A percentile compares a stretch with the other conserved stretches of the same genome.
Conservation (phyloP, 37 sponge, comb jelly and placozoan species). For the Eunapius fragilis region DNA sequence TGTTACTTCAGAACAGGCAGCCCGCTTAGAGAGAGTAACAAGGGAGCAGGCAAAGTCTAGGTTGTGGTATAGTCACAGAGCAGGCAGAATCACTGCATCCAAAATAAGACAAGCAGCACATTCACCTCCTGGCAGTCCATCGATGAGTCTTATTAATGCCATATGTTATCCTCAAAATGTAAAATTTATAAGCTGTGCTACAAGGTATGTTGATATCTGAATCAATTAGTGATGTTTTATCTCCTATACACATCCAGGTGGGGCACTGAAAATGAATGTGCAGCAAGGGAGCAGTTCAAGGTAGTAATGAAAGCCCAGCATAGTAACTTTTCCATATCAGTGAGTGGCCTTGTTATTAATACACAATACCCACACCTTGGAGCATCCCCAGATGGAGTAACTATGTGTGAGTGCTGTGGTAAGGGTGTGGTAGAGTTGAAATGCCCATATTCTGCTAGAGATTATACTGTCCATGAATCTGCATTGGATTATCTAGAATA, state of each 20-base stretch:
- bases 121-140: constrained; percentile 36
- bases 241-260: background rate
- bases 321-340: background rate
- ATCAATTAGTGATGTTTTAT: too few species aligned
- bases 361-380: constrained; percentile 18
- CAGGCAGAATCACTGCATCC: constrained; percentile 62
- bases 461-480: background rate
- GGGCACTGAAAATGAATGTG: background rate
- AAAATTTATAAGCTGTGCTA: constrained; percentile 14
- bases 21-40: background rate
- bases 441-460: background rate
- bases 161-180: constrained; percentile 44
- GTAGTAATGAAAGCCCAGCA: background rate
- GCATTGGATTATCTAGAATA: background rate
- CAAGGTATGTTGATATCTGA: constrained; percentile 15
- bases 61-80: constrained; percentile 33
- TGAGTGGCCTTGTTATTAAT: background rate
- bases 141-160: constrained; percentile 27
- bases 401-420: constrained; percentile 42
- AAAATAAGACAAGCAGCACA: constrained; percentile 19
- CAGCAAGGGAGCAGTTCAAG: background rate
- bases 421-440: background rate
- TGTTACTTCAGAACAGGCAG: background rate
- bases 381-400: constrained; percentile 39
- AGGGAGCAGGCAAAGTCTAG: background rate